These are phyloP conservation scores for Dicaeum eximium DNA, from an alignment of 2,113 vertebrate species.

Conservation along the genomic window DNA sequence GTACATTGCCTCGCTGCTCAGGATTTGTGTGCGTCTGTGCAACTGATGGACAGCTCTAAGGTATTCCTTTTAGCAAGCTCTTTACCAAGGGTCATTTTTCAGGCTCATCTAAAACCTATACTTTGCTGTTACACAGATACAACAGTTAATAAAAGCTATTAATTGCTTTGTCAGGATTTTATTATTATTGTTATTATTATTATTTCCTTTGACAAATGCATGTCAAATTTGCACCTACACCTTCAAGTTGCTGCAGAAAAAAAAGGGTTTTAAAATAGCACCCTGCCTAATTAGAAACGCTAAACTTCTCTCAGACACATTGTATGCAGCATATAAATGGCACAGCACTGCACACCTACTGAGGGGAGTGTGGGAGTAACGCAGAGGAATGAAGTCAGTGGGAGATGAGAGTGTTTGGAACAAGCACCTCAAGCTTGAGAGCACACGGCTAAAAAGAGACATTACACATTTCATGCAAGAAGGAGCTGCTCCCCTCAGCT, in stretches of 20 bases:
- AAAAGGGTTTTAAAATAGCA: conserved; percentile 33
- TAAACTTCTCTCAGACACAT: not conserved
- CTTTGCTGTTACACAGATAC: conserved; percentile 50
- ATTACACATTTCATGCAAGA: not conserved
- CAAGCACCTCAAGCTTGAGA: conserved; percentile 11
- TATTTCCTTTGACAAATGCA: conserved; percentile 52
- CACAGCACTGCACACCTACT: not conserved
- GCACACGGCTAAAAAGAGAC: not conserved
- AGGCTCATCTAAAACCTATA: conserved; percentile 57
- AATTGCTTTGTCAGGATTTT: conserved; percentile 34
- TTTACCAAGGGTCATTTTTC: conserved; percentile 61
- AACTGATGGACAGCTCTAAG: conserved; percentile 80
- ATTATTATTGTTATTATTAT: conserved; percentile 27
- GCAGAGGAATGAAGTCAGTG: conserved; percentile 51
- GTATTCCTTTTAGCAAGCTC: conserved; percentile 58
- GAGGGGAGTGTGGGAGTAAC: conserved; percentile 7
- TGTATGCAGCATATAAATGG: not conserved
- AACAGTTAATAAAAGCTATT: conserved; percentile 54
- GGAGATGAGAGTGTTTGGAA: conserved; percentile 34
- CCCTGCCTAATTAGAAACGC: conserved; percentile 43
- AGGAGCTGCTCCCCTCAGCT: not conserved
- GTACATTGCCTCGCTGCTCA: conserved; percentile 72
- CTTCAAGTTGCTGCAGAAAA: conserved; percentile 1
- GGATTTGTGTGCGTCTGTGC: conserved; percentile 71
- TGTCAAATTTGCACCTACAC: conserved; percentile 32